phyloP scores from a whole-genome alignment of 2,113 vertebrate species.

The Hucho hucho region DNA sequence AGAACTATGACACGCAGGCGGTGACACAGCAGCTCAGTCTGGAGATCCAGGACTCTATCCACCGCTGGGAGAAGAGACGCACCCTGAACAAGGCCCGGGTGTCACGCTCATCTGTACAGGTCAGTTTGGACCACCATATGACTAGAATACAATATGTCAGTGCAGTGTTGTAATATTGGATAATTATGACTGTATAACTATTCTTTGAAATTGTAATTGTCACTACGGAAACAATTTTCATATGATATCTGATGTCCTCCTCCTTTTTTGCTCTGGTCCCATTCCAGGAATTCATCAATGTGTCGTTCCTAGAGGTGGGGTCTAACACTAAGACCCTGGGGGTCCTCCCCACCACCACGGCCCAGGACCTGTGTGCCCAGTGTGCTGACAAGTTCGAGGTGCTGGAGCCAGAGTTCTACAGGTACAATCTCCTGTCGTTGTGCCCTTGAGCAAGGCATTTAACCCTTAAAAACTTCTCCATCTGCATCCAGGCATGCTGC shows the following conservation, averaged over 20 bases:
- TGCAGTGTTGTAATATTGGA: no score
- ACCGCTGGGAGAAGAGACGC: slow-evolving; percentile 91
- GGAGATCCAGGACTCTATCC: slow-evolving; percentile 96
- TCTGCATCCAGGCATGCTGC: no score
- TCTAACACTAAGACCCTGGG: slow-evolving; percentile 84
- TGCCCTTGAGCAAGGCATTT: no score
- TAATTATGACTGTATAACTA: no score
- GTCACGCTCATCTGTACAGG: slow-evolving; percentile 86
- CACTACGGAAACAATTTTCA: no score
- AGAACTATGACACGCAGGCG: slow-evolving; percentile 89
- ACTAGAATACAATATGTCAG: no score
- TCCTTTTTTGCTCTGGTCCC: not conserved
- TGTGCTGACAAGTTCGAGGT: slow-evolving; percentile 89
- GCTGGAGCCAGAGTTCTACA: slow-evolving; percentile 47
- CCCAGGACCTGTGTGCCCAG: slow-evolving; percentile 79
- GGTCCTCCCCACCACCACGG: slow-evolving; percentile 72
- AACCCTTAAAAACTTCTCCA: no score
- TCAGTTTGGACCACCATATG: slow-evolving; percentile 32
- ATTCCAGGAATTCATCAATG: slow-evolving; percentile 88
- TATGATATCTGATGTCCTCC: no score
- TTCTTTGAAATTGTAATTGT: no score
- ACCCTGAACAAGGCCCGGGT: slow-evolving; percentile 87
- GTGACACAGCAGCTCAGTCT: slow-evolving; percentile 88
- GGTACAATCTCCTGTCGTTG: no score
- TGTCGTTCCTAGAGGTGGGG: slow-evolving; percentile 82